phyloP scores from a whole-genome alignment of 2,797 vertebrate species.

The Acanthis flammea region DNA sequence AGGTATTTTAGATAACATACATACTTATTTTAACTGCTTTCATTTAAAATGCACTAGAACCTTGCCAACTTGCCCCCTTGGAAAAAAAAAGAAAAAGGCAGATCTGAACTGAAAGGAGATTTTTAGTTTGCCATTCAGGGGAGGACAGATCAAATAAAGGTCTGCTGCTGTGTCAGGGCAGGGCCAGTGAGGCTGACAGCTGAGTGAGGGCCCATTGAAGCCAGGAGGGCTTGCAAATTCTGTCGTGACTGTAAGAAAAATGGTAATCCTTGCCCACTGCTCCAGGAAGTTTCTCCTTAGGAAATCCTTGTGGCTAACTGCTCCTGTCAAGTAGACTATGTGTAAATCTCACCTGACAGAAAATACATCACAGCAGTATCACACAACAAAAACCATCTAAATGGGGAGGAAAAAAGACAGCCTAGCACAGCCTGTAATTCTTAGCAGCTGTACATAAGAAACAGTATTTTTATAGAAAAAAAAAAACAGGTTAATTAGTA shows the following conservation, averaged over 20 bases:
- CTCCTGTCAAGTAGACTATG: slow-evolving; percentile 42
- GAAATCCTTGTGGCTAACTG: slow-evolving; percentile 49
- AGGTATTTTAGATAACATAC: slow-evolving; percentile 31
- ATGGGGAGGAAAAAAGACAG: background rate
- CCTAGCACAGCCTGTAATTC: background rate
- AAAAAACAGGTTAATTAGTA: background rate
- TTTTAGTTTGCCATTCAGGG: background rate
- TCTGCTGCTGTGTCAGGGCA: background rate
- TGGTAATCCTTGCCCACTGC: background rate
- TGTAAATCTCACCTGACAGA: slow-evolving; percentile 61
- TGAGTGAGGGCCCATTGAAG: fast-evolving
- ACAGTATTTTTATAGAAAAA: background rate
- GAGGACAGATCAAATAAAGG: background rate
- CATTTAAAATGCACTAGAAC: slow-evolving; percentile 25
- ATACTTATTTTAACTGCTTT: slow-evolving; percentile 17
- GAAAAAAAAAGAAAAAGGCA: background rate
- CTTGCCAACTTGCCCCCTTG: background rate
- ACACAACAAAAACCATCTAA: background rate
- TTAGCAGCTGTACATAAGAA: background rate
- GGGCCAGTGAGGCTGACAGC: background rate
- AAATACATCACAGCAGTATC: slow-evolving; percentile 40
- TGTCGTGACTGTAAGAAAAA: background rate
- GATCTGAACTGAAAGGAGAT: background rate
- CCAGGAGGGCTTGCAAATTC: background rate
- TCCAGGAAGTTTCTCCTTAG: slow-evolving; percentile 44